Conservation (phyloP, 2,797 vertebrate species). For the Alosa sapidissima region DNA sequence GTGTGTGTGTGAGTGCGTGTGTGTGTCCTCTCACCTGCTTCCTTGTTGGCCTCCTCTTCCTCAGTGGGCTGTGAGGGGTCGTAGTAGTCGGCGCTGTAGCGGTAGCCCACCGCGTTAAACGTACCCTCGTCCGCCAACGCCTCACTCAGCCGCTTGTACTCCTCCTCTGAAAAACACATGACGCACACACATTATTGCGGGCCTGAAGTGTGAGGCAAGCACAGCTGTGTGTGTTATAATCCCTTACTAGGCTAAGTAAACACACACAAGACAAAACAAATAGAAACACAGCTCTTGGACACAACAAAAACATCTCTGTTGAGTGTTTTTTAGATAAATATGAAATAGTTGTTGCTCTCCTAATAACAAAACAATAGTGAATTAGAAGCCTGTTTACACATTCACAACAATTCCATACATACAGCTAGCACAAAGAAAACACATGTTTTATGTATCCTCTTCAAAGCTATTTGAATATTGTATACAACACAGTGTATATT, state of each 20-base stretch:
- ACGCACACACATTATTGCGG: background rate
- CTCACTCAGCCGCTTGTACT: conserved; percentile 97
- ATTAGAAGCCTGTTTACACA: too few species aligned
- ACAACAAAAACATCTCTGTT: background rate
- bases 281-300: background rate
- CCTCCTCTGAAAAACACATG: conserved; percentile 83
- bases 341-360: too few species aligned
- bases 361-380: too few species aligned
- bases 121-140: conserved; percentile 93
- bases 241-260: background rate
- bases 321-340: background rate
- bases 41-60: conserved; percentile 88
- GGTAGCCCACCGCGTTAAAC: conserved; percentile 92
- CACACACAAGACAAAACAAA: background rate
- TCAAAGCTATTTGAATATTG: background rate
- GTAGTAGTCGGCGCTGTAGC: conserved; percentile 95
- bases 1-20: too few species aligned
- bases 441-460: background rate
- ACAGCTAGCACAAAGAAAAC: too few species aligned
- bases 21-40: conserved; percentile 73
- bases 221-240: background rate
- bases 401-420: too few species aligned
- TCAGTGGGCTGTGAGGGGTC: conserved; percentile 98
- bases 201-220: too few species aligned
- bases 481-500: background rate